Base-by-base conservation (phyloP, 2,113 vertebrate species). In the Beaufortia kweichowensis region DNA sequence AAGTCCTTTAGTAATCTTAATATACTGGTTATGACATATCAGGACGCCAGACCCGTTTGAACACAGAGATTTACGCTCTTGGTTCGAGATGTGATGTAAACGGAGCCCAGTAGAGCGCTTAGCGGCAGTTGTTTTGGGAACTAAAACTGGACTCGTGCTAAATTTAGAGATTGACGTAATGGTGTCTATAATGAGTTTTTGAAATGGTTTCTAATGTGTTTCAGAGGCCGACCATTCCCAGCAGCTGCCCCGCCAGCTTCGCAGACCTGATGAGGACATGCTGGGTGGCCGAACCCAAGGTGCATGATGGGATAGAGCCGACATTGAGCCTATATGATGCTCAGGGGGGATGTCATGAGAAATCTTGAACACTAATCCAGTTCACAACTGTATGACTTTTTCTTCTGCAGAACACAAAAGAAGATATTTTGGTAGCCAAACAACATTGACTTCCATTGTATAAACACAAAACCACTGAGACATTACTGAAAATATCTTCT, bases 221-320 rank as follows among this genome's bases (percentile, higher is more conserved):
- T 11, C 66, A 98, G 97, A 96, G 97, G 88, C 91, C 98, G 85
- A 99, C 96, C 90, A 95, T 99, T 91, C 97, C 97, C 78, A 97
- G 93, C 91, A 95, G 95, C 84, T 99, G 97, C 89, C 97, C 97
- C 61, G 90, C 89, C 87, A 98, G 97, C 88, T 98, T 99, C 90
- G 97, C 96, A 83, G 95, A 97, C 82, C 89, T 99, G 84, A 94
- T 98, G 93, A 94, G 89, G 80, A 94, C 95, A 3, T 99, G 96
- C 86, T 98, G 96, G 96, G 93, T 94, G 88, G 94, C 95, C 41
- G 96, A 98, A 60, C 92, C 97, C 83, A 99, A 96, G 94, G 97
- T 97, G 90, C 69, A 8, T 61, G 66, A 83, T 57, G 33, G 33
- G 59, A 53, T 19, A 53, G 35, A n/a, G 33, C 41, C 2, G 3